Percentiles rank a stretch among this genome's conserved stretches.
phyloP scores from a whole-genome alignment of 2,797 vertebrate genomes.

The Emys orbicularis region DNA sequence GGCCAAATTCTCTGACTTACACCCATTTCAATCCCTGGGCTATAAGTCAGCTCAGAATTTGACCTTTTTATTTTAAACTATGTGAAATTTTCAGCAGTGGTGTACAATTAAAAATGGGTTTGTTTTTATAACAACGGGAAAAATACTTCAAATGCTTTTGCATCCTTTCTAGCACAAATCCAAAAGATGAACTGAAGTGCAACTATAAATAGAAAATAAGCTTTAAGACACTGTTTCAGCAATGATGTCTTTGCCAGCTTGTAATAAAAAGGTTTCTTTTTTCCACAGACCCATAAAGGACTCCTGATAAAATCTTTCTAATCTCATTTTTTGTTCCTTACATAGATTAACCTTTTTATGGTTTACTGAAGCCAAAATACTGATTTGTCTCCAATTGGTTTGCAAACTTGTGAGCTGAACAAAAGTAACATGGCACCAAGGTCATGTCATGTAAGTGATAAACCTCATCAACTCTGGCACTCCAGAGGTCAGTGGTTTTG shows the following conservation, averaged over 20 bases:
- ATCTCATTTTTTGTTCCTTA: conserved; percentile 36
- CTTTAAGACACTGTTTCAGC: neutral
- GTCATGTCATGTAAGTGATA: neutral
- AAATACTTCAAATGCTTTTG: conserved; percentile 28
- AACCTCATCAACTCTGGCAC: neutral
- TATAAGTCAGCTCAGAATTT: neutral
- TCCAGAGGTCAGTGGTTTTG: rapidly evolving
- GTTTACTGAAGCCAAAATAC: neutral
- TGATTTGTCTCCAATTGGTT: neutral
- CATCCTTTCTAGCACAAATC: conserved; percentile 53
- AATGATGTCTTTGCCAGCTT: conserved; percentile 56
- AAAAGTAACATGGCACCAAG: rapidly evolving
- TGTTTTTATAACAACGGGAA: conserved; percentile 32
- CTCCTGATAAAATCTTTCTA: conserved; percentile 18
- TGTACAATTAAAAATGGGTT: conserved; percentile 33
- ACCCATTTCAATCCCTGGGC: too few species aligned
- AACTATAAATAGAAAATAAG: conserved; percentile 61
- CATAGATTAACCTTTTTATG: neutral
- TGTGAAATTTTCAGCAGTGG: neutral
- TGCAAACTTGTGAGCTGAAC: neutral
- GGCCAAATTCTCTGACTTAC: conserved; percentile 27
- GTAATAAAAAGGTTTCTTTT: conserved; percentile 42
- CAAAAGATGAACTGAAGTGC: conserved; percentile 53
- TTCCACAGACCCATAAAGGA: conserved; percentile 12
- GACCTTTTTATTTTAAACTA: neutral